phyloP scores from a whole-genome alignment of 2,797 vertebrate species.

The Gobio occitaniae region DNA sequence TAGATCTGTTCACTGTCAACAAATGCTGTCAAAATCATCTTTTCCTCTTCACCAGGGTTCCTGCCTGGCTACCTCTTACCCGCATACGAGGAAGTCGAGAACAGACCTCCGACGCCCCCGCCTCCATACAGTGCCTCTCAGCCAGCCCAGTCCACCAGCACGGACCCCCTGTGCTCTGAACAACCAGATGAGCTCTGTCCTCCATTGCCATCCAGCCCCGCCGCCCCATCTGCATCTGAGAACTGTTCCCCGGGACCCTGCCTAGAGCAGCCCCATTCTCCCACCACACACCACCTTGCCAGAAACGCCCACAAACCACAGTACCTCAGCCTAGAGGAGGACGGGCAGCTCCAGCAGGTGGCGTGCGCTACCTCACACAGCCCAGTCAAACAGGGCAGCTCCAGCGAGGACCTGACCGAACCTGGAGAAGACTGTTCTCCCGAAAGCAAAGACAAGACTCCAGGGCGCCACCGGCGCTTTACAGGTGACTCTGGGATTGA shows the following conservation, averaged over 20 bases:
- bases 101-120: conserved; percentile 89
- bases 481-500: conserved; percentile 95
- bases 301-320: conserved; percentile 47
- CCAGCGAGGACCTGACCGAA: conserved; percentile 76
- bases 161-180: conserved; percentile 57
- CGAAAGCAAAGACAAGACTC: conserved; percentile 83
- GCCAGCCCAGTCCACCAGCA: conserved; percentile 61
- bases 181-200: conserved; percentile 68
- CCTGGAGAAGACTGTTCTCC: conserved; percentile 74
- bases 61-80: conserved; percentile 94
- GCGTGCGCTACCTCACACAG: conserved; percentile 61
- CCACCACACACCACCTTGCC: conserved; percentile 61
- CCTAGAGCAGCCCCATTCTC: conserved; percentile 67
- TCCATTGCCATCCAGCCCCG: conserved; percentile 70
- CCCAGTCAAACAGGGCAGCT: conserved; percentile 69
- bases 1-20: not conserved
- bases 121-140: conserved; percentile 92
- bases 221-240: conserved; percentile 55
- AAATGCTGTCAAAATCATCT: not conserved
- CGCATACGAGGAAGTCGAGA: conserved; percentile 93
- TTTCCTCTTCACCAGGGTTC: conserved; percentile 81
- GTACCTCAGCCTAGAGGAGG: conserved; percentile 64
- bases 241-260: conserved; percentile 59
- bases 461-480: conserved; percentile 89
- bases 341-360: conserved; percentile 60